Base-by-base conservation (phyloP, 2,888 invertebrate genomes). In the Stegophylla sp. region DNA sequence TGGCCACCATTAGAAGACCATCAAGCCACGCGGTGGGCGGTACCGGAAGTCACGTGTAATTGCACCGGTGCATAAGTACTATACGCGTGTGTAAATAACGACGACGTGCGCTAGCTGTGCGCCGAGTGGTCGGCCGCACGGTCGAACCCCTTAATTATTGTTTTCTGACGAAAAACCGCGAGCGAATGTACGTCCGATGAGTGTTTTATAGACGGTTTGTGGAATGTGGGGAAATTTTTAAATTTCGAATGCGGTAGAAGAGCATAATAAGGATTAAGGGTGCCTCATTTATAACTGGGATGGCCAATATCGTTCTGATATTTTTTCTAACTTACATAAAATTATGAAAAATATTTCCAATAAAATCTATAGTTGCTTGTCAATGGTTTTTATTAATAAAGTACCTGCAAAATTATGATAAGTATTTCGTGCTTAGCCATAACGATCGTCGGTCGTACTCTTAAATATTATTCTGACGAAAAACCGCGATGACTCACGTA, bases 31-130 rank as follows among this genome's bases (percentile, higher is more conserved):
- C 45, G 79, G 69, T 79, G 79, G 79, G 79, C 79, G 79, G 51
- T 59, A 79, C 79, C 79, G 79, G 79, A 79, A 69, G 56, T 67
- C 76, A 23, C 64, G 76, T 67, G 69, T 69, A 69, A 79, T 51
- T 48, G 79, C 69, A 48, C 61, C 69, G 51, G 59, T 34, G 64
- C 17, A 34, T 34, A 20, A 51, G 51, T n/a, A n/a, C n/a, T 53
- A 20, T 53, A 26, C 26, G 61, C 12, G 61, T 26, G 61, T 34
- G 34, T 41, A n/a, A 0, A 56, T 3, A 20, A 20, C 20, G 56
- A 10, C 20, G 53, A 4, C 56, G 56, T n/a, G n/a, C n/a, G n/a
- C n/a, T n/a, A n/a, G n/a, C 23, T 20, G 56, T 20, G 56, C 20
- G 34, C 10, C 20, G 20, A 20, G 56, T 56, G 20, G 56, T 56